Evolutionary conservation across 2,797 vertebrate species (phyloP).

Genomic region (Peromyscus eremicus): DNA sequence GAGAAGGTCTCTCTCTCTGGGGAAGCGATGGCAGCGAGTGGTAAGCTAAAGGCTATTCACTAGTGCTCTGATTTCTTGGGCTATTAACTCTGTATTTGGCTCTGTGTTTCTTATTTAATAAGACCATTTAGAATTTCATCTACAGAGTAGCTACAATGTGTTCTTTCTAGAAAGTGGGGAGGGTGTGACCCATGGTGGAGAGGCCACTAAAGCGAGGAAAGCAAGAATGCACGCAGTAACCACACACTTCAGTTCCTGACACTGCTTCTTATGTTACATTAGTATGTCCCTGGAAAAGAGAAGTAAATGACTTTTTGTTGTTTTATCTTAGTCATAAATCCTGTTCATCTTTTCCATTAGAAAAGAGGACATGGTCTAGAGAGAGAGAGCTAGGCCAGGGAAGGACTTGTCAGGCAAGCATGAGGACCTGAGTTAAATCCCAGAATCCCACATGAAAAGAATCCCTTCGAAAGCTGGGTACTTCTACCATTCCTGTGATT

Average conservation of each 20-base stretch:
- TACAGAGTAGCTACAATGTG: background rate
- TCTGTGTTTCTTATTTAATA: no score
- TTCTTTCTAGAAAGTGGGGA: background rate
- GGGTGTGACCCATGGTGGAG: fast-evolving
- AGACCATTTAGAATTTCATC: no score
- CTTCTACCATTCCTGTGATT: background rate
- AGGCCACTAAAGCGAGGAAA: background rate
- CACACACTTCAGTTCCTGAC: background rate
- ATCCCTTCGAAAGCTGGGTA: no score
- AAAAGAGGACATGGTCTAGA: no score
- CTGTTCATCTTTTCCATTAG: background rate
- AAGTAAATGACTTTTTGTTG: background rate
- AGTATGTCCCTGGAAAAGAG: background rate
- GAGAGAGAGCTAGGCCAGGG: background rate
- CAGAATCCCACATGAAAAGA: no score
- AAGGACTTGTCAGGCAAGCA: background rate
- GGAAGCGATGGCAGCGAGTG: no score
- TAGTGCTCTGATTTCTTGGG: no score
- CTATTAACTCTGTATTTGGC: no score
- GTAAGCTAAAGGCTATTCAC: no score
- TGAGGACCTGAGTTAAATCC: background rate
- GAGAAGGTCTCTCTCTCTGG: no score
- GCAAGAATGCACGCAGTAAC: fast-evolving
- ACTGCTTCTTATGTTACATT: background rate
- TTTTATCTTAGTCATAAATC: background rate